phyloP scores from a whole-genome alignment of 2,888 invertebrate genomes.

The Schrankia costaestrigalis region DNA sequence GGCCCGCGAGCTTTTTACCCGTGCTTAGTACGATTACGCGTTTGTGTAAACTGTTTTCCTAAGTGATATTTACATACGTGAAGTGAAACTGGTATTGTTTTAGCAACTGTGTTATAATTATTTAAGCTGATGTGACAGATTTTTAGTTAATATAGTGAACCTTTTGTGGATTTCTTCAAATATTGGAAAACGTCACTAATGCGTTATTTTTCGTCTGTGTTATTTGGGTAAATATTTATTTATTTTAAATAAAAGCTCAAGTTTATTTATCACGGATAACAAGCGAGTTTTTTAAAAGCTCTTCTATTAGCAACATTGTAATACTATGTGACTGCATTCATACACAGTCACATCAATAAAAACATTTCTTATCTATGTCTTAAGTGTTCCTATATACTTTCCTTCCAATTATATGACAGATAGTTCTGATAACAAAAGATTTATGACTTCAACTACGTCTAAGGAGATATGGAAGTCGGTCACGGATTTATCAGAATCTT shows the following conservation, averaged over 20 bases:
- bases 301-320: background rate
- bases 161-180: slow-evolving; percentile 52
- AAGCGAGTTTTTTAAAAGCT: background rate
- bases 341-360: slow-evolving; percentile 18
- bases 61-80: slow-evolving; percentile 67
- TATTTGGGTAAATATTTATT: slow-evolving; percentile 31
- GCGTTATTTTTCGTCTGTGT: slow-evolving; percentile 27
- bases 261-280: slow-evolving; percentile 5
- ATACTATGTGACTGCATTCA: slow-evolving; percentile 5
- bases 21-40: slow-evolving; percentile 41
- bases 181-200: slow-evolving; percentile 38
- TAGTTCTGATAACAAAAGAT: slow-evolving; percentile 54
- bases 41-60: slow-evolving; percentile 65
- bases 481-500: slow-evolving; percentile 53
- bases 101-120: slow-evolving; percentile 56
- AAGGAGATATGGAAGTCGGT: slow-evolving; percentile 57
- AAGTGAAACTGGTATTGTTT: slow-evolving; percentile 68
- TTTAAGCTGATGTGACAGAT: slow-evolving; percentile 42
- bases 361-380: slow-evolving; percentile 27
- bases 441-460: slow-evolving; percentile 50
- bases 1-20: slow-evolving; percentile 37
- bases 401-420: slow-evolving; percentile 40
- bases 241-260: slow-evolving; percentile 12
- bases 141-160: slow-evolving; percentile 42
- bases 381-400: slow-evolving; percentile 23